These are phyloP conservation scores for Rapana venosa DNA, from an alignment of 2,888 invertebrate species.

Conservation along the genomic window DNA sequence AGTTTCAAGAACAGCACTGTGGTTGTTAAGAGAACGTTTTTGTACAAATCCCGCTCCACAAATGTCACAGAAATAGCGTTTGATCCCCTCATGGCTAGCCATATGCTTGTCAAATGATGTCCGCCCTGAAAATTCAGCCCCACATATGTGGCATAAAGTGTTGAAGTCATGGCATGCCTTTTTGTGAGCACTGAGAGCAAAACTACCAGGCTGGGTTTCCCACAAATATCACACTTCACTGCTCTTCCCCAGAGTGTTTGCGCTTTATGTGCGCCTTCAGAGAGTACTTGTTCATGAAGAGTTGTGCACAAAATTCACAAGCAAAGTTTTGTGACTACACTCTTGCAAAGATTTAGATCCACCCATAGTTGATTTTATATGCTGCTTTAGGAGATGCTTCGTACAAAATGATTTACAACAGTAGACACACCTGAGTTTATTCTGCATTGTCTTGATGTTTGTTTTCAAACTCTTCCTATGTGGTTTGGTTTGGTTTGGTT, in stretches of 20 bases:
- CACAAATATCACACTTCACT: slow-evolving; percentile 32
- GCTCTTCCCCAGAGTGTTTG: slow-evolving; percentile 25
- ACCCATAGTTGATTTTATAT: not conserved
- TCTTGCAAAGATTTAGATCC: not conserved
- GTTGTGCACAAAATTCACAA: slow-evolving; percentile 21
- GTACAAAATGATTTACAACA: slow-evolving; percentile 4
- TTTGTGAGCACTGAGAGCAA: slow-evolving; percentile 28
- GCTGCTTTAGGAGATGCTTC: not conserved
- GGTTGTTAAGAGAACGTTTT: slow-evolving; percentile 25
- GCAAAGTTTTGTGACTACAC: not conserved
- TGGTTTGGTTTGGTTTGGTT: too few relatives aligned
- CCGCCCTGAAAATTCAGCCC: not conserved
- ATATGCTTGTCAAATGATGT: slow-evolving; percentile 20
- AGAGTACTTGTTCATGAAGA: not conserved
- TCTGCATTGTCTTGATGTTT: not conserved
- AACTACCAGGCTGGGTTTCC: not conserved
- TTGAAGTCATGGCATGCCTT: slow-evolving; percentile 21
- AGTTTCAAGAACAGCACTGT: not conserved
- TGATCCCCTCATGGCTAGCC: slow-evolving; percentile 25
- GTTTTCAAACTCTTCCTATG: not conserved
- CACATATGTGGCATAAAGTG: slow-evolving; percentile 33
- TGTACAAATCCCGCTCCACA: slow-evolving; percentile 34
- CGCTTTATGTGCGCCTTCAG: slow-evolving; percentile 24
- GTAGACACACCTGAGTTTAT: not conserved
- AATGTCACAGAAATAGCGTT: slow-evolving; percentile 37